Evolutionary conservation across 1,140 invertebrate genomes (phyloP).

Genomic region (Eriosoma lanigerum): DNA sequence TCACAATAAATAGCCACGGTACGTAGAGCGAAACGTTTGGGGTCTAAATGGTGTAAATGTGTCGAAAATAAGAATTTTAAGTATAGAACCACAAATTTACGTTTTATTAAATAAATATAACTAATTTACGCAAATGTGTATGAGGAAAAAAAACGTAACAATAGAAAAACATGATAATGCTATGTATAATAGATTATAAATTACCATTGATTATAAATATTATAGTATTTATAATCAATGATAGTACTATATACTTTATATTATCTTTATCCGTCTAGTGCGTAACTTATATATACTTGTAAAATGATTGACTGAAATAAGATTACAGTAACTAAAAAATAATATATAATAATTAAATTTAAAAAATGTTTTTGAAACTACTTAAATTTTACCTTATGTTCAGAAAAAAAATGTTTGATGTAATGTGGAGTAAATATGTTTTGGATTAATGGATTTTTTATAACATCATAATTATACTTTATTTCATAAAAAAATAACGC

Average conservation of each 20-base stretch:
- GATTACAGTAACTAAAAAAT: not conserved
- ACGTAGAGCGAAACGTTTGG: slow-evolving; percentile 10
- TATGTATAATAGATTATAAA: too few species aligned
- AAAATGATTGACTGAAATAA: not conserved
- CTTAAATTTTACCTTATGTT: too few species aligned
- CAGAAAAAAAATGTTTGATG: too few species aligned
- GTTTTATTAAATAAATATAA: not conserved
- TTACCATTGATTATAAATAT: too few species aligned
- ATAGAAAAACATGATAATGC: too few species aligned
- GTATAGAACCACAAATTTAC: not conserved
- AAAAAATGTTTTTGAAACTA: too few species aligned
- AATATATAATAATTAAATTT: not conserved
- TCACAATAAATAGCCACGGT: not conserved
- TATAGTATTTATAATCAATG: too few species aligned
- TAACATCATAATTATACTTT: too few species aligned
- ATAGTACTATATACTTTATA: not conserved
- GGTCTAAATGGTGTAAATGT: not conserved
- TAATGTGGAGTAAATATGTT: too few species aligned
- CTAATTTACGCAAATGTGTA: not conserved
- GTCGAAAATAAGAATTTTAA: slow-evolving; percentile 7
- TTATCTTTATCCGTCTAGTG: not conserved
- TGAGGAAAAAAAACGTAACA: too few species aligned
- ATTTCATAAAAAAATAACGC: too few species aligned
- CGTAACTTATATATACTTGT: not conserved
- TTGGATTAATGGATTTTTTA: too few species aligned